These are phyloP conservation scores for Camelus dromedarius DNA, from an alignment of 2,113 vertebrate species.

Conservation along the genomic window DNA sequence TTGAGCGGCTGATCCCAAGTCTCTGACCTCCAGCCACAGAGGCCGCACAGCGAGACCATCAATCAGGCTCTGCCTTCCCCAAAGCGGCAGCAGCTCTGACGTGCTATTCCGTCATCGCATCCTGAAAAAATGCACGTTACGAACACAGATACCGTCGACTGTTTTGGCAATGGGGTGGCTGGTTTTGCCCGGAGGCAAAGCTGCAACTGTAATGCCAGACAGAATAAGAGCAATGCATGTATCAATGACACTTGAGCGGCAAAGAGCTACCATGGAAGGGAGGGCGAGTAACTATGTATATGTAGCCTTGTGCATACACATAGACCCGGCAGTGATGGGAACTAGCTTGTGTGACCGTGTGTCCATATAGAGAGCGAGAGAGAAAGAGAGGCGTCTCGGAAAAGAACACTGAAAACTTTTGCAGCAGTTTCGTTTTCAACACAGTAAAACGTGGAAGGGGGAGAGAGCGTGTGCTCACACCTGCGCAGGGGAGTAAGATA, in stretches of 20 bases:
- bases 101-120: slow-evolving; percentile 71
- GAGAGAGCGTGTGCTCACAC: slow-evolving; percentile 43
- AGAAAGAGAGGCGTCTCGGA: slow-evolving; percentile 79
- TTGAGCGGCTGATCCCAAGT: slow-evolving; percentile 60
- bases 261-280: slow-evolving; percentile 86
- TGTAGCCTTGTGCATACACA: slow-evolving; percentile 85
- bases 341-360: slow-evolving; percentile 5
- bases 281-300: slow-evolving; percentile 84
- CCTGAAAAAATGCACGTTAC: slow-evolving; percentile 84
- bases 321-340: slow-evolving; percentile 65
- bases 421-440: slow-evolving; percentile 84
- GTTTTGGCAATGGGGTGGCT: slow-evolving; percentile 91
- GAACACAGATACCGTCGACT: slow-evolving; percentile 83
- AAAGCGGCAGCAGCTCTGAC: slow-evolving; percentile 75
- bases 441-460: slow-evolving; percentile 82
- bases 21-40: slow-evolving; percentile 58
- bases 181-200: slow-evolving; percentile 86
- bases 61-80: slow-evolving; percentile 78
- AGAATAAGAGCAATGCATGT: slow-evolving; percentile 88
- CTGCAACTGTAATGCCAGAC: slow-evolving; percentile 87
- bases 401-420: slow-evolving; percentile 88
- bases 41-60: background rate
- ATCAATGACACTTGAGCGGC: slow-evolving; percentile 87
- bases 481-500: background rate
- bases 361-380: background rate